A percentile compares a stretch with the other conserved stretches of the same genome.
phyloP scores from a whole-genome alignment of 2,797 vertebrate species.

The Gambelia wislizenii region DNA sequence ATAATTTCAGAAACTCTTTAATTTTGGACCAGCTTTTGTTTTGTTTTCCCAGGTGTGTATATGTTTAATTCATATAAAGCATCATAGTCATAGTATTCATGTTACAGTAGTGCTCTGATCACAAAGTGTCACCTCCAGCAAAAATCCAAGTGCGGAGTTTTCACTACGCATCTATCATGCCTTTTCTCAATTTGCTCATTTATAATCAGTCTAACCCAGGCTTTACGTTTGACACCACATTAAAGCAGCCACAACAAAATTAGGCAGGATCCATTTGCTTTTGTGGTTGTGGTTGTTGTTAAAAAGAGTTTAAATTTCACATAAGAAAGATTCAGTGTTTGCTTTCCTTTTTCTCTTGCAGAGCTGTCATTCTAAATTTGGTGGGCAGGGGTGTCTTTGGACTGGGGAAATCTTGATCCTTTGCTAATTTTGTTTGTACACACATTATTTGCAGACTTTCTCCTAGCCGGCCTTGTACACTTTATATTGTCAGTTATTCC shows the following conservation, averaged over 20 bases:
- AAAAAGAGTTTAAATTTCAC: slow-evolving; percentile 40
- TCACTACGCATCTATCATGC: not conserved
- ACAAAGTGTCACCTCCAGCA: slow-evolving; percentile 44
- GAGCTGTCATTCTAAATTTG: slow-evolving; percentile 27
- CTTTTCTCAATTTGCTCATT: slow-evolving; percentile 30
- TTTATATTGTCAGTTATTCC: slow-evolving; percentile 58
- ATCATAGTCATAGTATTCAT: slow-evolving; percentile 37
- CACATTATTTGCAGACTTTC: slow-evolving; percentile 49
- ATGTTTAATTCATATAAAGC: slow-evolving; percentile 36
- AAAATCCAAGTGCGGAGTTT: slow-evolving; percentile 35
- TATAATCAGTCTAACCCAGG: slow-evolving; percentile 17
- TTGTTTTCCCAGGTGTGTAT: slow-evolving; percentile 27
- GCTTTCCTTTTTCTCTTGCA: slow-evolving; percentile 51
- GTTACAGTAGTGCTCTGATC: slow-evolving; percentile 24
- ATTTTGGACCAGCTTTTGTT: slow-evolving; percentile 45
- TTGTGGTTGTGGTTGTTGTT: not conserved
- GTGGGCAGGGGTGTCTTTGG: slow-evolving; percentile 23
- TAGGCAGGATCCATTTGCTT: slow-evolving; percentile 45
- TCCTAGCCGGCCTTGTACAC: slow-evolving; percentile 47
- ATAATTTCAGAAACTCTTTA: not conserved
- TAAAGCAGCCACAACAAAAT: slow-evolving; percentile 64
- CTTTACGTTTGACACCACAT: slow-evolving; percentile 25
- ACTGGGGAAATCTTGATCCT: slow-evolving; percentile 49
- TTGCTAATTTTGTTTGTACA: slow-evolving; percentile 55
- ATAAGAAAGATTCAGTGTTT: slow-evolving; percentile 33